Base-by-base conservation (phyloP, 1,140 invertebrate genomes). In the Brachionus calyciflorus region DNA sequence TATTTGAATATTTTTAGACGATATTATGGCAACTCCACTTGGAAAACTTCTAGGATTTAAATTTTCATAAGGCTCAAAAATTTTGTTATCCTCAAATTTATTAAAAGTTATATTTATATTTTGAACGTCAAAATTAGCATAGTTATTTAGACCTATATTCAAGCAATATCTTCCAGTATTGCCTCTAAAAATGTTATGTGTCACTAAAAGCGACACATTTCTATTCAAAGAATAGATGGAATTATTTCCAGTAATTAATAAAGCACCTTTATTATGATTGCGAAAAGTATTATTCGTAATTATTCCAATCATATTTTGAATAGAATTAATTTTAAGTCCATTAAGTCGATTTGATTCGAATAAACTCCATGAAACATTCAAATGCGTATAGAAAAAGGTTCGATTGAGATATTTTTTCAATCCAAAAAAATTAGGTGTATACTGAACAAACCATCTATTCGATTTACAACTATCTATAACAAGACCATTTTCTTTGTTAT, bases 91-190 rank as follows among this genome's bases (percentile, higher is more conserved):
- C 77, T 89, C 86, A 0, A 99, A 87, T 82, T 91, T 91, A 83
- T 98, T 98, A 80, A 91, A 89, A 0, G 92, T 93, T 80, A 97
- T 95, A 4, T 92, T 80, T 30, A 96, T 82, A 46, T 88, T 89
- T 81, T 98, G 94, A 7, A 88, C 81, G 77, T 89, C 88, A 80
- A 91, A 91, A 80, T 93, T 92, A 0, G 69, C 69, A 5, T 51
- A 21, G 3, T 94, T 91, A 14, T 92, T 93, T 0, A 97, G 83
- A 0, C 92, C 91, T 5, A 98, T 83, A 80, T 91, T 93, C 0
- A 90, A 91, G 0, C 94, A 93, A 85, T 92, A 97, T 0, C 89
- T 86, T 0, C 96, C 96, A 40, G 86, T 87, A 83, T 98, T 98
- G 9, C 90, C 87, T 70, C 89, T 88, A 82, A 98, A 97, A 81